Percentiles rank a stretch among this genome's conserved stretches.
Conservation (phyloP, 2,113 vertebrate genomes). For the Callipepla squamata region DNA sequence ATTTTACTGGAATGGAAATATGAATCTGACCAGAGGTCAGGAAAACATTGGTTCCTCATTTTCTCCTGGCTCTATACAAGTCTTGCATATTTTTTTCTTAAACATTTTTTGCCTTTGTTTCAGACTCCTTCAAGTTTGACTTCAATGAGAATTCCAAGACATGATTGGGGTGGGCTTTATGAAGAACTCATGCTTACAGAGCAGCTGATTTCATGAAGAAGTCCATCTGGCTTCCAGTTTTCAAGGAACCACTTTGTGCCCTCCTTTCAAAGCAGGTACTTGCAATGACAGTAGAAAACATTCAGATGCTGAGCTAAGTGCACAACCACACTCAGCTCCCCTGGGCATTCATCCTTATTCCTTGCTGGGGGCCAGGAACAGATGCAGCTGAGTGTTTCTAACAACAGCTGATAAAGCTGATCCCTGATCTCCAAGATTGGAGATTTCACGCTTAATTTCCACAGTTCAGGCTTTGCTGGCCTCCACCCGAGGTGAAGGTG, state of each 20-base stretch:
- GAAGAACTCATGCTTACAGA: conserved; percentile 32
- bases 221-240: not conserved
- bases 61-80: conserved; percentile 1
- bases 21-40: not conserved
- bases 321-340: not conserved
- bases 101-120: conserved; percentile 39
- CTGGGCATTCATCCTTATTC: not conserved
- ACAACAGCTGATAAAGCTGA: not conserved
- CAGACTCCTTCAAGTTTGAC: conserved; percentile 26
- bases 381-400: not conserved
- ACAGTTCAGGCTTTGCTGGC: not conserved
- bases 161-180: conserved; percentile 16
- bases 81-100: conserved; percentile 23
- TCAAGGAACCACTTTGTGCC: not conserved
- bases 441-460: not conserved
- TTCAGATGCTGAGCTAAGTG: not conserved
- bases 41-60: not conserved
- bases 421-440: not conserved
- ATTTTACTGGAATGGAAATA: not conserved
- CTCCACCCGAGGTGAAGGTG: not conserved
- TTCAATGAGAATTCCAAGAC: conserved; percentile 62
- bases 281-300: not conserved
- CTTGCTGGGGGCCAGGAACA: rapidly evolving
- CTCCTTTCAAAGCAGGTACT: not conserved
- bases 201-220: not conserved